These are phyloP conservation scores for Zaprionus lineosus DNA, from an alignment of 2,888 invertebrate genomes.

Conservation along the genomic window DNA sequence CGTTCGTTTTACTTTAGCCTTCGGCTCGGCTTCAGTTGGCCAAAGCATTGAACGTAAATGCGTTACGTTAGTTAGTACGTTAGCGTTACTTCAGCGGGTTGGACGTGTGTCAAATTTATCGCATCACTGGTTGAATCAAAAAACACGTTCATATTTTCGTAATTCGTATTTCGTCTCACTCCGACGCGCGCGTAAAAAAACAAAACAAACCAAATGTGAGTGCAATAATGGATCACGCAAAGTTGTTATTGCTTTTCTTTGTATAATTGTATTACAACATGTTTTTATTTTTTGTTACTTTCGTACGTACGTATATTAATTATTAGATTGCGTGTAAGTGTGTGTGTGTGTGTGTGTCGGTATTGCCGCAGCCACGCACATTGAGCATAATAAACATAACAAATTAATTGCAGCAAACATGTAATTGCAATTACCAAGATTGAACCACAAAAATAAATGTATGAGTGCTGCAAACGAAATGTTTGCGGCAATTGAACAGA, in stretches of 20 bases:
- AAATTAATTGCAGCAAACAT: slow-evolving; percentile 60
- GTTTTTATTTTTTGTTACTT: slow-evolving; percentile 6
- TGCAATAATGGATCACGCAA: slow-evolving; percentile 35
- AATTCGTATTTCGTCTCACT: slow-evolving; percentile 54
- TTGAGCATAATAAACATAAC: slow-evolving; percentile 47
- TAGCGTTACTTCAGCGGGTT: slow-evolving; percentile 40
- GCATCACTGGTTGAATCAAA: slow-evolving; percentile 23
- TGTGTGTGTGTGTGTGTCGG: slow-evolving; percentile 2
- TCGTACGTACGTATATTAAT: too few species aligned
- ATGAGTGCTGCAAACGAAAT: slow-evolving; percentile 38
- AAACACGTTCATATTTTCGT: slow-evolving; percentile 64
- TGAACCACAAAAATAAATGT: slow-evolving; percentile 50
- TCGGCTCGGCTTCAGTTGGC: slow-evolving; percentile 37
- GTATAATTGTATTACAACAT: slow-evolving; percentile 3
- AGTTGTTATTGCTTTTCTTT: slow-evolving; percentile 18
- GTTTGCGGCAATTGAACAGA: slow-evolving; percentile 49
- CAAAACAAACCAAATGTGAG: slow-evolving; percentile 65
- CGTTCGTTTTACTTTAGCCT: slow-evolving; percentile 16
- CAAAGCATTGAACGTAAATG: slow-evolving; percentile 28
- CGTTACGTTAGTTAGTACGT: slow-evolving; percentile 52
- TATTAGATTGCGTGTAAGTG: too few species aligned
- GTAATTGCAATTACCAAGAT: slow-evolving; percentile 66
- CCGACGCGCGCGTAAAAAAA: slow-evolving; percentile 56
- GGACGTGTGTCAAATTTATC: slow-evolving; percentile 39
- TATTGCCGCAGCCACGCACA: slow-evolving; percentile 33